Base-by-base conservation (phyloP, 2,113 vertebrate species). In the Callipepla californica region DNA sequence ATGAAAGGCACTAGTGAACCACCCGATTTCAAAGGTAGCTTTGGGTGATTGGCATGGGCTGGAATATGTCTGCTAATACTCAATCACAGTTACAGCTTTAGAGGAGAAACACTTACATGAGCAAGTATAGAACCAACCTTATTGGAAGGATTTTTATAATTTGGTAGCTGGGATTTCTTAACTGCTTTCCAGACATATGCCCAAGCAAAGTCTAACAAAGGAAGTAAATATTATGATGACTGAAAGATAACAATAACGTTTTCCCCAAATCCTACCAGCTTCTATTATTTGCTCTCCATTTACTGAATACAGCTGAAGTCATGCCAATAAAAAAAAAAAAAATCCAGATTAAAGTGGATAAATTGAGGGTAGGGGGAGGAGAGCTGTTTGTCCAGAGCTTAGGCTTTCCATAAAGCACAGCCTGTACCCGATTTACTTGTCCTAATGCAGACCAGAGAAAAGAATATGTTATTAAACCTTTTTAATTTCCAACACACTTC, bases 401-500 rank as follows among this genome's bases (percentile, higher is more conserved):
- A 57, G 8, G 13, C 21, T 92, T 67, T 59, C 68, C 79, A 87
- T 58, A 57, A 84, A 75, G 34, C 28, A 75, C 55, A 78, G 42
- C 57, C 82, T 62, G 15, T 57, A 83, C 34, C 80, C 2, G 6
- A 76, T 78, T 92, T 83, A 69, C 62, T 89, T 88, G 32, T 88
- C 81, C 69, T 95, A 85, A 88, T 62, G 50, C 83, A 96, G 91
- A 58, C 68, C 77, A 89, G 79, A 62, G 28, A 70, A 84, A 94
- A 58, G 68, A 80, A 89, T 48, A 57, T 53, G 55, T 70, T 92
- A 83, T 90, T 95, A 72, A 73, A 92, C n/a, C 18, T 93, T 94
- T 84, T 84, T 93, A 58, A 93, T 94, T 97, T 89, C 62, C 81
- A 95, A 74, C 79, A 73, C 77, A 44, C 34, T 81, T 59, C 23